Conservation (phyloP, 2,797 vertebrate species). For the Halcyon leucocephala region DNA sequence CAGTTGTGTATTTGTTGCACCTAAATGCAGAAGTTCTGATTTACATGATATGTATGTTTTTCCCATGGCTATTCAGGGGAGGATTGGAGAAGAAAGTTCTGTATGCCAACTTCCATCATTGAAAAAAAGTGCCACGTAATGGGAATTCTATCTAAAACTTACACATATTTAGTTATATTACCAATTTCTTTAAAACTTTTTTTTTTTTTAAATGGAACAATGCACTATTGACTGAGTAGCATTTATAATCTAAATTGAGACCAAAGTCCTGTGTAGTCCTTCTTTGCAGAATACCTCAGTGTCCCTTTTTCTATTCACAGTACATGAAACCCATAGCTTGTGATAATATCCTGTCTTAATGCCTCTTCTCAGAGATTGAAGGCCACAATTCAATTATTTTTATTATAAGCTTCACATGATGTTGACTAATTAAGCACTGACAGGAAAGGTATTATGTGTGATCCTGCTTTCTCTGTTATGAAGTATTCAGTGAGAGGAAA, state of each 20-base stretch:
- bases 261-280: accelerated
- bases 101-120: neutral
- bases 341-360: neutral
- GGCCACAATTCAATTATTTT: neutral
- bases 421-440: neutral
- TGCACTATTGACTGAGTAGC: neutral
- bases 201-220: neutral
- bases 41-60: neutral
- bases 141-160: neutral
- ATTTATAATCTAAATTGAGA: neutral
- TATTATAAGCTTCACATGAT: neutral
- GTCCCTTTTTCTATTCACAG: neutral
- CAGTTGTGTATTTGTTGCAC: neutral
- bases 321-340: neutral
- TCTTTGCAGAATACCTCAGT: accelerated
- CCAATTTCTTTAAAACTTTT: neutral
- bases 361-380: neutral
- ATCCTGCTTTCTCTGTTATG: neutral
- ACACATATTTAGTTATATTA: neutral
- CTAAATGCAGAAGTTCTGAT: neutral
- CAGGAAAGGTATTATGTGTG: neutral
- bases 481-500: neutral
- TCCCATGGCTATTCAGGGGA: neutral
- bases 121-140: neutral
- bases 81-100: neutral